Percentiles rank a stretch among this genome's conserved stretches.
Evolutionary conservation across 2,113 vertebrate species (phyloP).

Genomic region (Mugil cephalus): DNA sequence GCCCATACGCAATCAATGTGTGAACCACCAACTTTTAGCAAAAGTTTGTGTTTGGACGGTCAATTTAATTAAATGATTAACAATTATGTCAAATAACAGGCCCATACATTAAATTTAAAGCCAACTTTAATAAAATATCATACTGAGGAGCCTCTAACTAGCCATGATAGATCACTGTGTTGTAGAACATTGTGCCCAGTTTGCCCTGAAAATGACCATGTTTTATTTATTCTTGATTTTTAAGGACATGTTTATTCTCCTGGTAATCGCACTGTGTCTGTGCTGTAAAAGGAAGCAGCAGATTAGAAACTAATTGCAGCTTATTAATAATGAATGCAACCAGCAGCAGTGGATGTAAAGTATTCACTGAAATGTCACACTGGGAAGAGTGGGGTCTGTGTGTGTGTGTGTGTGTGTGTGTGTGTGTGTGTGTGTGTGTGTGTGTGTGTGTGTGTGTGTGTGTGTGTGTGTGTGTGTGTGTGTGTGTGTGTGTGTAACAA

Average conservation of each 20-base stretch:
- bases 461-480: conserved; percentile 4
- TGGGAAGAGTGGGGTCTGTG: background rate
- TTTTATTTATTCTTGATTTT: conserved; percentile 1
- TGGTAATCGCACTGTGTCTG: conserved; percentile 10
- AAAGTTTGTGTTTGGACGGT: no score
- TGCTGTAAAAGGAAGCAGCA: conserved; percentile 44
- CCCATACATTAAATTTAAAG: background rate
- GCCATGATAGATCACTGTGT: background rate
- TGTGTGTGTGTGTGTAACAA: conserved; percentile 1
- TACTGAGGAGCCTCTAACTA: no score
- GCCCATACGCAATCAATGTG: no score
- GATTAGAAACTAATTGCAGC: conserved; percentile 50
- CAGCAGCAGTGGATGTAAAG: conserved; percentile 36
- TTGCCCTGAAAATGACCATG: no score
- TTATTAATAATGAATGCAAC: conserved; percentile 62
- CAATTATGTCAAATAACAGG: background rate
- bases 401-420: background rate
- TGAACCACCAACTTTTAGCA: no score
- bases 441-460: conserved; percentile 5
- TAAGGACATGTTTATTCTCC: conserved; percentile 7
- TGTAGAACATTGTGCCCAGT: background rate
- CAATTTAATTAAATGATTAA: no score
- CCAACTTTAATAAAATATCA: background rate
- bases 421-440: no score
- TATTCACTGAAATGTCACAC: conserved; percentile 25